Evolutionary conservation across 1,140 invertebrate species (phyloP), one percentile per base, ranked within the genome.

Genomic region (Riptortus pedestris): DNA sequence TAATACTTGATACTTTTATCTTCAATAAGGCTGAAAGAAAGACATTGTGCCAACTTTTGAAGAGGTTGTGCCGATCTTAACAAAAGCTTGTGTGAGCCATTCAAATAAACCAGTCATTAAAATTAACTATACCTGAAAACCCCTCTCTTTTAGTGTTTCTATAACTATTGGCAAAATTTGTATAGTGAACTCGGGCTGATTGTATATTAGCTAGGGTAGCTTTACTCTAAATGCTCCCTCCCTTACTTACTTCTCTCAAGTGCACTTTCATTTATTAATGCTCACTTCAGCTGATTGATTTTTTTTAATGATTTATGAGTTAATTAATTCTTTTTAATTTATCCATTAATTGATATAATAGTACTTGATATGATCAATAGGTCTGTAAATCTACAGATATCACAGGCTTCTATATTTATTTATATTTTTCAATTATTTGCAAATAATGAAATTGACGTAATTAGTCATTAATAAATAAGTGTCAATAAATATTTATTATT

Each of bases 71-170:
- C 51, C 22, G 26, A 24, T 12, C 51, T 4, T 4, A 20, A n/a
- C n/a, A n/a, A 20, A 11, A 24, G 2, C 51, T 9, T 55, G 24
- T 4, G 18, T 2, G 24, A 55, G 51, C 51, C 51, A 55, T 55
- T 55, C 12, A 14, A 55, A 55, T 55, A 55, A 55, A 55, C 51
- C 51, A 55, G 51, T 55, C 51, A 55, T 55, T 55, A 26, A 24
- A 24, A 55, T 55, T 38, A 38, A 38, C 14, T 5, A 24, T 26
- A 55, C 26, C 12, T 18, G 24, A 24, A 55, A 55, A 22, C 51
- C 51, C 51, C 14, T 18, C n/a, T 18, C n/a, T 55, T 52, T 52
- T 52, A 52, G 48, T 52, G 48, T 52, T 52, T 52, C 31, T 7
- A 5, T 38, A 14, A 38, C 5, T 14, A 38, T 7, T 38, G 5